Conservation (phyloP, 2,888 invertebrate species). For the Nemurella pictetii region DNA sequence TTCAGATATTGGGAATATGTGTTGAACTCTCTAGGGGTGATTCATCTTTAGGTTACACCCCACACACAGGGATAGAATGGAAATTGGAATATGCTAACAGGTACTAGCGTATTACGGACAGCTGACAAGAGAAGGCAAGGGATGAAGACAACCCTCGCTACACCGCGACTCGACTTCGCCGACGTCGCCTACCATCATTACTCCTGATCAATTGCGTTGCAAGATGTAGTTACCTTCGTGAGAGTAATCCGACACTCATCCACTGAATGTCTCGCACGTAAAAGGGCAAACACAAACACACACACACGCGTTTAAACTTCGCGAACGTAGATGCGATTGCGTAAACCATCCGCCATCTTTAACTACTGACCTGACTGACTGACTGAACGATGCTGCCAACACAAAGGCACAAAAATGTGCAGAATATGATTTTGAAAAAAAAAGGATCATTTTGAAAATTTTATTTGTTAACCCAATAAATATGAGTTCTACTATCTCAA, state of each 20-base stretch:
- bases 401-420: not conserved
- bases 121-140: not conserved
- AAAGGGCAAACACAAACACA: not conserved
- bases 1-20: not conserved
- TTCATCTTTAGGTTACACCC: no score
- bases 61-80: not conserved
- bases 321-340: not conserved
- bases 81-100: not conserved
- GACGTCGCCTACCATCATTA: not conserved
- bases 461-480: not conserved
- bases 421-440: not conserved
- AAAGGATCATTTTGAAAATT: not conserved
- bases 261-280: not conserved
- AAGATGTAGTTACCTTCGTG: not conserved
- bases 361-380: not conserved
- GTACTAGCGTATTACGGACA: no score
- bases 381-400: not conserved
- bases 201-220: not conserved
- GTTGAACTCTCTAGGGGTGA: not conserved
- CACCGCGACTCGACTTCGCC: not conserved
- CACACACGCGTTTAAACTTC: not conserved
- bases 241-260: not conserved
- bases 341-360: not conserved
- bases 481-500: no score
- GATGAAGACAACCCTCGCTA: not conserved